These are phyloP conservation scores for Bombus ignitus DNA, from an alignment of 1,140 invertebrate species.

Conservation along the genomic window DNA sequence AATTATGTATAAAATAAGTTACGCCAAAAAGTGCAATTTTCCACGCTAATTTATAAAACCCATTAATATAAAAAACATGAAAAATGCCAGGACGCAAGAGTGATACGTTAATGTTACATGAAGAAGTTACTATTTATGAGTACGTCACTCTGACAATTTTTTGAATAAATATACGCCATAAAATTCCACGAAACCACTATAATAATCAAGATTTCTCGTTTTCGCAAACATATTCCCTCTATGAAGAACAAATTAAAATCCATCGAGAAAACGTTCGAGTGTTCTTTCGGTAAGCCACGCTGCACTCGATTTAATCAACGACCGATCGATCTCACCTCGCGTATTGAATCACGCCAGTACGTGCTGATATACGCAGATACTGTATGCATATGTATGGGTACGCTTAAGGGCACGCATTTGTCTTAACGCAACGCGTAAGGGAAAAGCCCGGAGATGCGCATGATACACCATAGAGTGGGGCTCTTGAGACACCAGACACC, in stretches of 20 bases:
- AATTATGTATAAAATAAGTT: not conserved
- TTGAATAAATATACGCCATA: not conserved
- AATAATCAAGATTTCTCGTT: too few relatives aligned
- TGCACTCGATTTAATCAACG: constrained; percentile 6
- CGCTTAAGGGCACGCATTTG: constrained; percentile 49
- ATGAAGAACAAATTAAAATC: not conserved
- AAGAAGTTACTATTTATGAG: not conserved
- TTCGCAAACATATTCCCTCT: not conserved
- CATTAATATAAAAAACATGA: not conserved
- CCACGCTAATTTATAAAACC: not conserved
- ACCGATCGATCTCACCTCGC: constrained; percentile 11
- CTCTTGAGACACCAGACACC: constrained; percentile 76
- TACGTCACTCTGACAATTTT: not conserved
- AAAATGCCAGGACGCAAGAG: not conserved
- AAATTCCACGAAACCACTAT: not conserved
- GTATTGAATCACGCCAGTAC: not conserved
- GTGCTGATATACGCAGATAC: constrained; percentile 8
- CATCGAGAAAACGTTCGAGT: not conserved
- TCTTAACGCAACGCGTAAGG: constrained; percentile 54
- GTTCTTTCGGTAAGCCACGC: not conserved
- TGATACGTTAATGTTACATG: not conserved
- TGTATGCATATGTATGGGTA: constrained; percentile 14
- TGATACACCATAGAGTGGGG: constrained; percentile 66
- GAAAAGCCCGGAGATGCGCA: constrained; percentile 27
- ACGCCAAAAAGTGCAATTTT: not conserved